Evolutionary conservation across 2,888 invertebrate genomes (phyloP).

Genomic region (Himalopsyche japonica): DNA sequence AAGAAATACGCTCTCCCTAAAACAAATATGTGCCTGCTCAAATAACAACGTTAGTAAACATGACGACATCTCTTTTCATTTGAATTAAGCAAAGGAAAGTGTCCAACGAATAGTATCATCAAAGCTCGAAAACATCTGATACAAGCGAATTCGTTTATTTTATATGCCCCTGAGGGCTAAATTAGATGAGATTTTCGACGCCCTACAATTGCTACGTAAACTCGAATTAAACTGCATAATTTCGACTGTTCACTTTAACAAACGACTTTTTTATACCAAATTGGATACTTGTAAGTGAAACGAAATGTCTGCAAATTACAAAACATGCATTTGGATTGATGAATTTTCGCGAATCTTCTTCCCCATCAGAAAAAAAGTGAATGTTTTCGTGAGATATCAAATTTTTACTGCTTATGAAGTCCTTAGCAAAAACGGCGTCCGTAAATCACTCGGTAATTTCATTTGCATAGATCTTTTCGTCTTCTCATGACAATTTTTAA

Average conservation of each 20-base stretch:
- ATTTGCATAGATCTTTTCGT: no score
- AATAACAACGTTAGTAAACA: neutral
- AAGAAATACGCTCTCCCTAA: neutral
- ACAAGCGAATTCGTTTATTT: conserved; percentile 11
- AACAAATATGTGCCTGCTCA: neutral
- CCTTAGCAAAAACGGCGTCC: no score
- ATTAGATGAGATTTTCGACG: conserved; percentile 11
- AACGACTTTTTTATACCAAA: conserved; percentile 4
- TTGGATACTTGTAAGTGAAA: neutral
- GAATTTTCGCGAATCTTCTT: neutral
- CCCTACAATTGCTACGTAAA: neutral
- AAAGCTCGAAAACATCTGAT: conserved; percentile 9
- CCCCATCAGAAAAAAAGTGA: no score
- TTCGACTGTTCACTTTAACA: neutral
- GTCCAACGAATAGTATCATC: neutral
- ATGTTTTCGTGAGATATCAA: no score
- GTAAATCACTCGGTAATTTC: no score
- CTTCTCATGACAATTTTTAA: no score
- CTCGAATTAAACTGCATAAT: conserved; percentile 4
- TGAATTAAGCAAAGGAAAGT: neutral
- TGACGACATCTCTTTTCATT: neutral
- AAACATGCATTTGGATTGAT: neutral
- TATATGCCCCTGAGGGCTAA: conserved; percentile 10
- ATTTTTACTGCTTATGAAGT: no score
- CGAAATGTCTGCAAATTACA: neutral